Conservation (phyloP, 2,797 vertebrate species). For the Numenius phaeopus region DNA sequence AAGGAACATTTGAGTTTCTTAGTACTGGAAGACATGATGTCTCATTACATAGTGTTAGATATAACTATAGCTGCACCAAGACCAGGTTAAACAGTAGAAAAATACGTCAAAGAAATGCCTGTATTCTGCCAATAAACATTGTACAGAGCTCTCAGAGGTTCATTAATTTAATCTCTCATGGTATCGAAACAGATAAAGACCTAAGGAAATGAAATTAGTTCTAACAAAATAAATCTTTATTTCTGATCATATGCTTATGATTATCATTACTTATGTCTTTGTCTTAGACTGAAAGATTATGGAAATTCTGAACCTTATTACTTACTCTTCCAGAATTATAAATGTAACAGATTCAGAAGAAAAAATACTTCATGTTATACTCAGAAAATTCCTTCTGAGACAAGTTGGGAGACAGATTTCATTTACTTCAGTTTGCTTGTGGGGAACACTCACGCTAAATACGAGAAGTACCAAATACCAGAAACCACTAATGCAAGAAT, state of each 20-base stretch:
- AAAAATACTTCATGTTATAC: not conserved
- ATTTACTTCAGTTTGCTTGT: not conserved
- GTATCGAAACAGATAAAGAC: not conserved
- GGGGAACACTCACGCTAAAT: not conserved
- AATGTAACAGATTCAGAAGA: not conserved
- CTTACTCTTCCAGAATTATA: not conserved
- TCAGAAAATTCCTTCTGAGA: not conserved
- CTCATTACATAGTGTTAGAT: not conserved
- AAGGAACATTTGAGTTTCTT: not conserved
- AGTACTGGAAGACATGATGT: not conserved
- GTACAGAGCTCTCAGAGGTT: not conserved
- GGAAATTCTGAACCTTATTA: not conserved
- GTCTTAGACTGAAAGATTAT: not conserved
- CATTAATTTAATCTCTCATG: not conserved
- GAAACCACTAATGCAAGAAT: not conserved
- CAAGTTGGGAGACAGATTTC: not conserved
- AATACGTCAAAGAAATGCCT: not conserved
- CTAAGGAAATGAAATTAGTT: not conserved
- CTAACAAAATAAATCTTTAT: not conserved
- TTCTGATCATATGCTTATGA: not conserved
- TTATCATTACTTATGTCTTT: not conserved
- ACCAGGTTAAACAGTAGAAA: not conserved
- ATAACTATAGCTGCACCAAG: not conserved
- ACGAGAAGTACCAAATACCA: not conserved
- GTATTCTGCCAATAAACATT: not conserved